These are phyloP conservation scores for Volucella zonaria DNA, from an alignment of 2,888 invertebrate species.

Conservation along the genomic window DNA sequence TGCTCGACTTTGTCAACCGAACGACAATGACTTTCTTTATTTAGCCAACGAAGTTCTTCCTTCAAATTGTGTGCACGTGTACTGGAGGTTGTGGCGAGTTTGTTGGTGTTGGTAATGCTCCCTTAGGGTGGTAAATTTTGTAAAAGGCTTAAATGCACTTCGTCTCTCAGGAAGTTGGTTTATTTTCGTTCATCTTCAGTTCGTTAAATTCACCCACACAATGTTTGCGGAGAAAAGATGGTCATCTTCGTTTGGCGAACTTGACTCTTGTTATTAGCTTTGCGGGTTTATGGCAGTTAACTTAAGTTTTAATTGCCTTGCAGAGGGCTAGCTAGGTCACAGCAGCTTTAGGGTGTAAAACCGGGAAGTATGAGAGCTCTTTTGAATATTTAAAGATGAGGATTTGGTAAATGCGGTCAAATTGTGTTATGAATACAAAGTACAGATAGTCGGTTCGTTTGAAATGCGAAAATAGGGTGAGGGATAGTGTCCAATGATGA, in stretches of 20 bases:
- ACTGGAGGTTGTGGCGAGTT: neutral
- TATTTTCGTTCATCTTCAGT: conserved; percentile 53
- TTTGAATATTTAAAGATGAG: conserved; percentile 29
- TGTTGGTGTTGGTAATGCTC: neutral
- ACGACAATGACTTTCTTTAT: conserved; percentile 61
- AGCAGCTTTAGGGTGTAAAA: neutral
- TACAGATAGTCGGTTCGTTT: too few relatives aligned
- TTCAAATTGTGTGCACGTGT: neutral
- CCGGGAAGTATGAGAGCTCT: neutral
- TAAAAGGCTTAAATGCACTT: conserved; percentile 60
- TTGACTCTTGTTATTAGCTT: conserved; percentile 63
- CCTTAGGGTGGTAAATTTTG: conserved; percentile 2
- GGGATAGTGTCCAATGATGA: neutral
- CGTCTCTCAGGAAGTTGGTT: conserved; percentile 27
- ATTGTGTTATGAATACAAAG: conserved; percentile 47
- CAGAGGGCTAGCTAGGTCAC: neutral
- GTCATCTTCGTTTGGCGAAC: conserved; percentile 61
- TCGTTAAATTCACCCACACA: conserved; percentile 57
- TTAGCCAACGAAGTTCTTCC: conserved; percentile 36
- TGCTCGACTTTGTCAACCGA: conserved; percentile 67
- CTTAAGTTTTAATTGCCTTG: conserved; percentile 64
- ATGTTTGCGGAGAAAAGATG: conserved; percentile 49
- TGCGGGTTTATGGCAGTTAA: conserved; percentile 56
- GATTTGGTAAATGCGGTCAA: conserved; percentile 32
- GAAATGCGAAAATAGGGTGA: too few relatives aligned